A percentile compares a stretch with the other conserved stretches of the same genome.
Conservation (phyloP, 2,113 vertebrate genomes). For the Pelobates fuscus region DNA sequence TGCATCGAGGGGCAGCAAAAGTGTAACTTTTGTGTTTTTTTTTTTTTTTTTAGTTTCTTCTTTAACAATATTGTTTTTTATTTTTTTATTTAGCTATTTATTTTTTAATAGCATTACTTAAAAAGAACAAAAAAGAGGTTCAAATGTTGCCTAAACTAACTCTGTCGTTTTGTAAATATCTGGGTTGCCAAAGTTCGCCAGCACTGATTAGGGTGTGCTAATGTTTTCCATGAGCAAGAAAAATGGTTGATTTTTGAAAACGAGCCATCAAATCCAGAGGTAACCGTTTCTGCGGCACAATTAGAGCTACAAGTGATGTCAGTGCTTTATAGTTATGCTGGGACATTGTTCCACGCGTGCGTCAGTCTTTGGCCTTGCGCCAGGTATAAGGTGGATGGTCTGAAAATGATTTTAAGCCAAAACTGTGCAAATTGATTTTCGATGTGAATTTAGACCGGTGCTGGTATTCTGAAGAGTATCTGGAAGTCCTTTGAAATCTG, state of each 20-base stretch:
- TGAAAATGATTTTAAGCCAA: constrained; percentile 15
- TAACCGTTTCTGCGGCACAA: constrained; percentile 13
- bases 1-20: too few species aligned
- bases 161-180: too few species aligned
- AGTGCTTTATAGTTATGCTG: constrained; percentile 30
- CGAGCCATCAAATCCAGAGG: not conserved
- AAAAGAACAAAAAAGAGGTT: too few species aligned
- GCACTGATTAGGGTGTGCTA: too few species aligned
- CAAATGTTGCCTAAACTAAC: too few species aligned
- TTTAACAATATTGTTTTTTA: too few species aligned
- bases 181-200: too few species aligned
- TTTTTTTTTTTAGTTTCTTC: too few species aligned
- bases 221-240: not conserved
- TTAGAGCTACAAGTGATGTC: constrained; percentile 27
- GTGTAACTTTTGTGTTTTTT: too few species aligned
- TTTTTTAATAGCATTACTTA: too few species aligned
- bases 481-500: constrained; percentile 36
- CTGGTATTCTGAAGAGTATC: constrained; percentile 11
- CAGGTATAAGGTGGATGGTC: constrained; percentile 33
- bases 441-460: constrained; percentile 10
- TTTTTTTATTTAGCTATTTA: too few species aligned
- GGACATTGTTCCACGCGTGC: constrained; percentile 26
- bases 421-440: constrained; percentile 21
- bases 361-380: constrained; percentile 12
- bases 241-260: not conserved